Percentiles rank a stretch among this genome's conserved stretches.
phyloP scores from a whole-genome alignment of 2,113 vertebrate genomes.

The Elachura formosa region DNA sequence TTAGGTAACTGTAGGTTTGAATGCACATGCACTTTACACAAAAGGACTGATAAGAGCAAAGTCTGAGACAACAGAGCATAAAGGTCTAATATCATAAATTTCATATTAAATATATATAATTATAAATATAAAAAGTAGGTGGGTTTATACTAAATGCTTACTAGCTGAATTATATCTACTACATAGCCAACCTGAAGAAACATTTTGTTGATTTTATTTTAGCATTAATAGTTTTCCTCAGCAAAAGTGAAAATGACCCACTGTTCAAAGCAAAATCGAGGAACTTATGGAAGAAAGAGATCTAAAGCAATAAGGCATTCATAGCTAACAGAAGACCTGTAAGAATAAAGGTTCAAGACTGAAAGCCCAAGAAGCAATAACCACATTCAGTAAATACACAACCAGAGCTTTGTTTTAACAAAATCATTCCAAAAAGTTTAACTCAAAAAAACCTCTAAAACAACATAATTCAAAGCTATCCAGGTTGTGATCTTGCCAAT shows the following conservation, averaged over 20 bases:
- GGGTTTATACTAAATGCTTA: not conserved
- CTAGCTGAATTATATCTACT: not conserved
- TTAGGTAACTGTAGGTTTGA: not conserved
- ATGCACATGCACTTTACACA: not conserved
- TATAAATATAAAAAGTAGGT: not conserved
- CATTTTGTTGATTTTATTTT: not conserved
- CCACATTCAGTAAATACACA: not conserved
- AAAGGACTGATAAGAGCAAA: not conserved
- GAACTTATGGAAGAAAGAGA: not conserved
- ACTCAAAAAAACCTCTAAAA: rapidly evolving
- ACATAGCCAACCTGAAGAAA: not conserved
- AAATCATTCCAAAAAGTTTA: not conserved
- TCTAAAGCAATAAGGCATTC: not conserved
- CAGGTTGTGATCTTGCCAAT: not conserved
- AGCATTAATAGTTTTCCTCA: not conserved
- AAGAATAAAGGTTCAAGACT: not conserved
- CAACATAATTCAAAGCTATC: not conserved
- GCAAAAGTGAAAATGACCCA: not conserved
- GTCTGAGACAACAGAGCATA: not conserved
- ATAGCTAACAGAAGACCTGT: not conserved
- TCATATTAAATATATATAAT: not conserved
- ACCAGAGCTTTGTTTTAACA: not conserved
- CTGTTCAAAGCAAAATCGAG: not conserved
- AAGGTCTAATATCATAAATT: not conserved
- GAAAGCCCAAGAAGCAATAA: not conserved